phyloP scores from a whole-genome alignment of 2,888 invertebrate species.

The Crossocerus cetratus region DNA sequence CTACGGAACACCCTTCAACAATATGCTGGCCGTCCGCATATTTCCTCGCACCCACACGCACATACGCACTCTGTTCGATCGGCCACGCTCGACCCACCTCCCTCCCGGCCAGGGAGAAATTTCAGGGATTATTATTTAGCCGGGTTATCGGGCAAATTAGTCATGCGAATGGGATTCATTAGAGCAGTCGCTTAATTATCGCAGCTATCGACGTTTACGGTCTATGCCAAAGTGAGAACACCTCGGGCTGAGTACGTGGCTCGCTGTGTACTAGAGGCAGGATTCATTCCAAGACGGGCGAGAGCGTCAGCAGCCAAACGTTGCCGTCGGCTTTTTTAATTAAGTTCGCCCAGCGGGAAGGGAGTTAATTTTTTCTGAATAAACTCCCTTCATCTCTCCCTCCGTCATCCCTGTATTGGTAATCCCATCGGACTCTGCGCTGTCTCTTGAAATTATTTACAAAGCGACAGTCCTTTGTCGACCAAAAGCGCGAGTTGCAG shows the following conservation, averaged over 20 bases:
- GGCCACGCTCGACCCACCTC: constrained; percentile 41
- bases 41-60: constrained; percentile 8
- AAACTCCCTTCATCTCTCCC: not conserved
- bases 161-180: constrained; percentile 66
- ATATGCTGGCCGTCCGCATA: constrained; percentile 29
- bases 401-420: too few relatives aligned
- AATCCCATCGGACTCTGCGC: too few relatives aligned
- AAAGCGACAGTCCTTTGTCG: too few relatives aligned
- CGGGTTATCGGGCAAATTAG: constrained; percentile 65
- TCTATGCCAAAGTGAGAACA: constrained; percentile 44
- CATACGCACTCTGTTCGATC: constrained; percentile 48
- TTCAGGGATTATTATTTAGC: constrained; percentile 65
- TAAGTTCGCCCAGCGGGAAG: constrained; percentile 17
- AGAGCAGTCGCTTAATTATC: constrained; percentile 64
- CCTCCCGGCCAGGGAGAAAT: constrained; percentile 60
- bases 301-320: constrained; percentile 22
- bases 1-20: constrained; percentile 39
- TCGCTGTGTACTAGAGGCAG: constrained; percentile 30
- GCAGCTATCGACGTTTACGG: constrained; percentile 51
- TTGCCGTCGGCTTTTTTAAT: constrained; percentile 23
- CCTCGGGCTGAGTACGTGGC: constrained; percentile 21
- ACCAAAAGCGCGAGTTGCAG: too few relatives aligned
- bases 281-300: constrained; percentile 38
- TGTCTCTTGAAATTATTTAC: too few relatives aligned
- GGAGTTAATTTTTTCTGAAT: not conserved